Conservation (phyloP, 2,888 invertebrate species). For the Eilema sororculum region DNA sequence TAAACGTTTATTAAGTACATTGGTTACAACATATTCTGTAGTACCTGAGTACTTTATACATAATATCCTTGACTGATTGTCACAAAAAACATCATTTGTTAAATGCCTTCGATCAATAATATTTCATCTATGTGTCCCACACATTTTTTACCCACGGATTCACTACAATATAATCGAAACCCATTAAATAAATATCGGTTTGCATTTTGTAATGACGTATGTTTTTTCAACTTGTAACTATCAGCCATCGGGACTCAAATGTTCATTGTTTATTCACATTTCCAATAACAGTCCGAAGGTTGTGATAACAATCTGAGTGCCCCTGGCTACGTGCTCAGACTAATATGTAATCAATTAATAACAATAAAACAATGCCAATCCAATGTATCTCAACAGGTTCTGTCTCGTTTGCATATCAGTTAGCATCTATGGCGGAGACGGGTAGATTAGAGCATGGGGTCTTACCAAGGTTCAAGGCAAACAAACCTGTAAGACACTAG, state of each 20-base stretch:
- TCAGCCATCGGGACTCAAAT: conserved; percentile 13
- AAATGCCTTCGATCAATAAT: background rate
- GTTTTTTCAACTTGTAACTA: background rate
- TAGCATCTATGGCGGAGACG: too few relatives aligned
- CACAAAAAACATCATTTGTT: background rate
- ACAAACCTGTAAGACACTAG: too few relatives aligned
- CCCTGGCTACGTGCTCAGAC: conserved; percentile 19
- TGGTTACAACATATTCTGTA: too few relatives aligned
- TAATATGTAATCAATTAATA: conserved; percentile 22
- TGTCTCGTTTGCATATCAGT: background rate
- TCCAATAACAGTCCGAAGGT: conserved; percentile 20
- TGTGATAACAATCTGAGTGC: conserved; percentile 20
- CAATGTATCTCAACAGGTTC: background rate
- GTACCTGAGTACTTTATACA: too few relatives aligned
- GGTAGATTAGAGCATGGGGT: too few relatives aligned
- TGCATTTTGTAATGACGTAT: background rate
- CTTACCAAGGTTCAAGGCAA: too few relatives aligned
- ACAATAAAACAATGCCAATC: conserved; percentile 10
- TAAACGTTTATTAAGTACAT: too few relatives aligned
- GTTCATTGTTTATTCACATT: conserved; percentile 24
- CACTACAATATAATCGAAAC: background rate
- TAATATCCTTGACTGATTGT: background rate
- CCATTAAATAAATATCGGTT: background rate
- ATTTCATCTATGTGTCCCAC: background rate
- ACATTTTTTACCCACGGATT: background rate